phyloP scores from a whole-genome alignment of 2,113 vertebrate genomes.

The Salvelinus sp. region DNA sequence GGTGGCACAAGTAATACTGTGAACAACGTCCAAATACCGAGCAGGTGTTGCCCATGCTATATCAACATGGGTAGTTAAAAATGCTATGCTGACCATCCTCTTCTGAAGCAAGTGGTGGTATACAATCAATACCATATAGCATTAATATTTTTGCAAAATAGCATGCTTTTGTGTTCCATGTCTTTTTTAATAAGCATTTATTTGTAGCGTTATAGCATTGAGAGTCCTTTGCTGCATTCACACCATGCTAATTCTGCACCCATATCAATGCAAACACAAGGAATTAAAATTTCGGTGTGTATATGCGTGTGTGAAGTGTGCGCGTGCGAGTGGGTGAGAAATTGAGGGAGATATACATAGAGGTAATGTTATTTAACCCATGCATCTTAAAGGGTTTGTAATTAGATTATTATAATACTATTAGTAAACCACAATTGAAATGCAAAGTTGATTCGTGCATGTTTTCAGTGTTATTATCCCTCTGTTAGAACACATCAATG shows the following conservation, averaged over 20 bases:
- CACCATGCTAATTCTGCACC: slow-evolving; percentile 42
- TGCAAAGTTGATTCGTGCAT: background rate
- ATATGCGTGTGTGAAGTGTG: slow-evolving; percentile 22
- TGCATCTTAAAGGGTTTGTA: slow-evolving; percentile 2
- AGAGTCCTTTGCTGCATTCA: slow-evolving; percentile 53
- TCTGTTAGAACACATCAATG: background rate
- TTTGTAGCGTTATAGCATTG: slow-evolving; percentile 39
- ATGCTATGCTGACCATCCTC: slow-evolving; percentile 23
- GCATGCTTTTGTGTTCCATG: slow-evolving; percentile 61
- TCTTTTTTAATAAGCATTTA: slow-evolving; percentile 35
- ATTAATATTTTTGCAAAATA: slow-evolving; percentile 46
- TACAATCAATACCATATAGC: slow-evolving; percentile 66
- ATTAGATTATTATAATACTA: slow-evolving; percentile 15
- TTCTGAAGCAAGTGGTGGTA: slow-evolving; percentile 55
- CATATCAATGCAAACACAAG: slow-evolving; percentile 28
- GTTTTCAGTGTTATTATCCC: background rate
- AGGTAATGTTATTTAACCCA: slow-evolving; percentile 12
- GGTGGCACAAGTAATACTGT: slow-evolving; percentile 57
- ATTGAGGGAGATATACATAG: background rate
- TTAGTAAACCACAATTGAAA: background rate
- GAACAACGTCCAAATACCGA: slow-evolving; percentile 55
- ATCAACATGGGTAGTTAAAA: slow-evolving; percentile 43
- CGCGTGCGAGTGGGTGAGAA: background rate
- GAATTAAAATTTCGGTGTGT: slow-evolving; percentile 17
- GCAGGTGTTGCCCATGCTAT: slow-evolving; percentile 31